Conservation (phyloP, 2,797 vertebrate species). For the Molossus alvarezi region DNA sequence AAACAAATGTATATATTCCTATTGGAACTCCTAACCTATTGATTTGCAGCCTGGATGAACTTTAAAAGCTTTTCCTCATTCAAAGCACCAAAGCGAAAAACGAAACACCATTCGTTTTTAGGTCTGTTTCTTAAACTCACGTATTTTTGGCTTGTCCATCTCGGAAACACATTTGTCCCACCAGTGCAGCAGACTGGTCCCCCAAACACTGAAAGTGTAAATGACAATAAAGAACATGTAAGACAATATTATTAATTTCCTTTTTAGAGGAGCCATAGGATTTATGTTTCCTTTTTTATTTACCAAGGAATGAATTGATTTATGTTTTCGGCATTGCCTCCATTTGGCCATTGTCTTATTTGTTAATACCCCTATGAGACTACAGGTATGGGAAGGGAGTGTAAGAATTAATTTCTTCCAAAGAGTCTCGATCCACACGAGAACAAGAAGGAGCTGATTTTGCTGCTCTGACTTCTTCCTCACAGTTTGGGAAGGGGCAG, state of each 20-base stretch:
- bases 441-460: conserved; percentile 12
- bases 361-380: neutral
- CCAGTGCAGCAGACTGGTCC: conserved; percentile 98
- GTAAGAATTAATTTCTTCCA: conserved; percentile 21
- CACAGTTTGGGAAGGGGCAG: neutral
- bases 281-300: conserved; percentile 45
- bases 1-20: neutral
- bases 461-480: conserved; percentile 1
- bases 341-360: conserved; percentile 35
- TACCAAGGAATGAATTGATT: conserved; percentile 4
- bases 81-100: conserved; percentile 42
- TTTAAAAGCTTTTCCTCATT: conserved; percentile 48
- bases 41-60: conserved; percentile 1
- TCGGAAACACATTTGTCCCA: conserved; percentile 99
- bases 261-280: neutral
- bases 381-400: conserved; percentile 5
- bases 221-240: conserved; percentile 51
- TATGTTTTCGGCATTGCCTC: neutral
- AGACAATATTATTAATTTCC: conserved; percentile 30
- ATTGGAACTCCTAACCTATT: neutral
- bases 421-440: conserved; percentile 25
- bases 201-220: conserved; percentile 95
- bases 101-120: neutral
- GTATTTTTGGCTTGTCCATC: conserved; percentile 99
- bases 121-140: conserved; percentile 89